Conservation (phyloP, 2,797 vertebrate species). For the Sebastes hopkinsi region DNA sequence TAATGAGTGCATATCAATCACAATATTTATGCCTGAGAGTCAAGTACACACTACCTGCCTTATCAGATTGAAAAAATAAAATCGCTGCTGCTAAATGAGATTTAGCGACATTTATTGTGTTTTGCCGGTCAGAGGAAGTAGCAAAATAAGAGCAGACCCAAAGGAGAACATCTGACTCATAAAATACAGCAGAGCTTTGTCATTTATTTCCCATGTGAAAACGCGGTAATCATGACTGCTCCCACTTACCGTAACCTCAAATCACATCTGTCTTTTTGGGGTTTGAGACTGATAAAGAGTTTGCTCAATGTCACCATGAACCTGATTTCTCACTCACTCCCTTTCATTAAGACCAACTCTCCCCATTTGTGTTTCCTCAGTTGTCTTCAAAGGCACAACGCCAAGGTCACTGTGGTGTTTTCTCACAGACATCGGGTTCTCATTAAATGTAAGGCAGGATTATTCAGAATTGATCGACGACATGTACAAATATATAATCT, state of each 20-base stretch:
- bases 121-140: slow-evolving; percentile 34
- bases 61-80: neutral
- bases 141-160: slow-evolving; percentile 17
- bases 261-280: slow-evolving; percentile 22
- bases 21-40: neutral
- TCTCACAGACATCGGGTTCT: slow-evolving; percentile 48
- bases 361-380: slow-evolving; percentile 37
- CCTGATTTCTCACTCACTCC: slow-evolving; percentile 36
- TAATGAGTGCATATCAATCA: slow-evolving; percentile 6
- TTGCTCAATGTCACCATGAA: slow-evolving; percentile 25
- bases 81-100: neutral
- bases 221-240: slow-evolving; percentile 29
- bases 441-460: slow-evolving; percentile 15
- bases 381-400: slow-evolving; percentile 35
- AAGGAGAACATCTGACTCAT: slow-evolving; percentile 50
- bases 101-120: slow-evolving; percentile 8
- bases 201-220: slow-evolving; percentile 44
- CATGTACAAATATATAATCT: slow-evolving; percentile 6
- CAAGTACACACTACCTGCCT: neutral
- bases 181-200: slow-evolving; percentile 7
- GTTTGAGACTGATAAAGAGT: slow-evolving; percentile 33
- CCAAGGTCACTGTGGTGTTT: slow-evolving; percentile 53
- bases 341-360: slow-evolving; percentile 31
- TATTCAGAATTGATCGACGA: slow-evolving; percentile 13
- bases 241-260: slow-evolving; percentile 23